Conservation (phyloP, 1,140 invertebrate species). For the Anthonomus grandis region DNA sequence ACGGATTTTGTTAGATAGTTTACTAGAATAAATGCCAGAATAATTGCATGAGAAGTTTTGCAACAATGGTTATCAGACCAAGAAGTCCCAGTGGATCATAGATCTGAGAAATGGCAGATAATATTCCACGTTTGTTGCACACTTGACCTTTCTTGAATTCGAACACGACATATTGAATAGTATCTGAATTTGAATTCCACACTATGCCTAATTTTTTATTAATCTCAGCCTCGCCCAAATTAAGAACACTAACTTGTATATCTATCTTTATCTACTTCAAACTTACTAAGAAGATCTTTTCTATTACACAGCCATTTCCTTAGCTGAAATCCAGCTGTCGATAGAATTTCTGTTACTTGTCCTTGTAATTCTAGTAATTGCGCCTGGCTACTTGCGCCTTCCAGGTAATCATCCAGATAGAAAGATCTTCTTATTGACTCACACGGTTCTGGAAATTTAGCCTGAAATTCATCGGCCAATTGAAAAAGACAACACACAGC, state of each 20-base stretch:
- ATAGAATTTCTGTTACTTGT: conserved; percentile 29
- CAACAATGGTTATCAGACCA: conserved; percentile 28
- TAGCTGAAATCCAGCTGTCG: conserved; percentile 26
- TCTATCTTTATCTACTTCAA: conserved; percentile 17
- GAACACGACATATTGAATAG: too few species aligned
- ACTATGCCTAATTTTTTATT: too few species aligned
- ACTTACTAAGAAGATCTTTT: not conserved
- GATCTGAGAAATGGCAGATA: conserved; percentile 32
- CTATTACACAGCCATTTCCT: conserved; percentile 37
- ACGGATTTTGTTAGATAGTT: too few species aligned
- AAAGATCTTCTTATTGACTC: conserved; percentile 42
- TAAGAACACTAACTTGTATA: conserved; percentile 21
- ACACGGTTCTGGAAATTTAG: conserved; percentile 30
- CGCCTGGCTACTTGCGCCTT: conserved; percentile 35
- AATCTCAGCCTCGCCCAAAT: conserved; percentile 30
- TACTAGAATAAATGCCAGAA: too few species aligned
- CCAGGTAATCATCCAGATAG: conserved; percentile 51
- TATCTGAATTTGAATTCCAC: too few species aligned
- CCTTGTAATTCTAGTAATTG: conserved; percentile 19
- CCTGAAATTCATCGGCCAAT: conserved; percentile 31
- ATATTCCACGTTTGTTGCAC: conserved; percentile 37
- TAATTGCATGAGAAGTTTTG: conserved; percentile 41
- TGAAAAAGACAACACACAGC: conserved; percentile 42
- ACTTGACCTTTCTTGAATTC: too few species aligned
- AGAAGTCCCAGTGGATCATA: conserved; percentile 45